Conservation (phyloP, 2,113 vertebrate genomes). For the Felis catus region DNA sequence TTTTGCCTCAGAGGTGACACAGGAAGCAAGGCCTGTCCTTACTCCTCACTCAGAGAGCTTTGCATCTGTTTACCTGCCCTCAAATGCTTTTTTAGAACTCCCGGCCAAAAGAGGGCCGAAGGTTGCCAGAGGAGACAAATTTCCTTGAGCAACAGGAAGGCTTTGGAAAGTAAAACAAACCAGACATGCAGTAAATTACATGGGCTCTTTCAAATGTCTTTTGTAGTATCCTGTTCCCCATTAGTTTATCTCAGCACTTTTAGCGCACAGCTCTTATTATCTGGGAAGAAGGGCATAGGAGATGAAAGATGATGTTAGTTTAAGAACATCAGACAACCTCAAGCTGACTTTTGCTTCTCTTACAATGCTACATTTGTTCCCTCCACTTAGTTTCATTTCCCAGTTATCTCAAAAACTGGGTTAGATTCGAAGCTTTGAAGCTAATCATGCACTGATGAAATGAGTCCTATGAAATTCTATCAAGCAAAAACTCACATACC, state of each 20-base stretch:
- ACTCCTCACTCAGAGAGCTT: slow-evolving; percentile 66
- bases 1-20: slow-evolving; percentile 64
- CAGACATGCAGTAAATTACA: slow-evolving; percentile 86
- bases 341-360: slow-evolving; percentile 70
- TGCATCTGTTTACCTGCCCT: slow-evolving; percentile 83
- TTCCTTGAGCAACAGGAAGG: slow-evolving; percentile 84
- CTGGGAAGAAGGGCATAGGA: slow-evolving; percentile 82
- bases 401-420: slow-evolving; percentile 68
- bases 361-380: slow-evolving; percentile 71
- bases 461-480: slow-evolving; percentile 65
- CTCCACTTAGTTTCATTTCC: slow-evolving; percentile 76
- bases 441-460: slow-evolving; percentile 71
- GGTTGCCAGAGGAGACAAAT: slow-evolving; percentile 85
- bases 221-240: slow-evolving; percentile 82
- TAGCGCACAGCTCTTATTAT: slow-evolving; percentile 82
- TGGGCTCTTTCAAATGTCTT: slow-evolving; percentile 81
- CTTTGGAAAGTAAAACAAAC: slow-evolving; percentile 86
- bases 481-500: slow-evolving; percentile 50
- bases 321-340: slow-evolving; percentile 74
- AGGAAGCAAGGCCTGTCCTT: slow-evolving; percentile 68
- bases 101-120: slow-evolving; percentile 72
- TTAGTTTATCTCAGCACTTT: slow-evolving; percentile 87
- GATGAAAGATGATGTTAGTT: slow-evolving; percentile 85
- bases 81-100: slow-evolving; percentile 77
- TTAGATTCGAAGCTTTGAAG: slow-evolving; percentile 55